These are phyloP conservation scores for Gallinago jamesoni DNA, from an alignment of 2,113 vertebrate species.

Conservation along the genomic window DNA sequence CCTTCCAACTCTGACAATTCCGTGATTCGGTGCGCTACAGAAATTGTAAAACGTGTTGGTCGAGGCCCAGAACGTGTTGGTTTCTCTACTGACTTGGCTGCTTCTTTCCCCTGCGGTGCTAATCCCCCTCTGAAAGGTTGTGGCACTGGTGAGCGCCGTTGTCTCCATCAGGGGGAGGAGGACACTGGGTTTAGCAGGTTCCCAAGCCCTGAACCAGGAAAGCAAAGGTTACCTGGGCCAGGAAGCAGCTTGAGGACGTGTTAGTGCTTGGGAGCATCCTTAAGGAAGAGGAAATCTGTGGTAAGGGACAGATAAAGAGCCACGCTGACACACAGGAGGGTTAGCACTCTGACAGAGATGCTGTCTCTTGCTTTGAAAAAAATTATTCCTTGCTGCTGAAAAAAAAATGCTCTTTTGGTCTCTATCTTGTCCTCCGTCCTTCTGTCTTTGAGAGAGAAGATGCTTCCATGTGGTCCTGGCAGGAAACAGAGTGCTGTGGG, in stretches of 20 bases:
- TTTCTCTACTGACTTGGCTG: neutral
- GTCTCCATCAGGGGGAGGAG: neutral
- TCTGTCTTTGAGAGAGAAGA: neutral
- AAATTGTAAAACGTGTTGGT: neutral
- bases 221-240: neutral
- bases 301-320: neutral
- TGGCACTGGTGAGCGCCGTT: rapidly evolving
- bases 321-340: neutral
- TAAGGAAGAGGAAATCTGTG: neutral
- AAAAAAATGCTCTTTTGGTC: neutral
- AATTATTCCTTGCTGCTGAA: neutral
- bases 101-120: neutral
- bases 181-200: neutral
- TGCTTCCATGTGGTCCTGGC: neutral
- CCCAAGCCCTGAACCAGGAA: neutral
- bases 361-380: neutral
- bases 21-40: neutral
- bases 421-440: neutral
- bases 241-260: neutral
- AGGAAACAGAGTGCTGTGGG: neutral
- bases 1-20: no score
- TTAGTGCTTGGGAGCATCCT: neutral
- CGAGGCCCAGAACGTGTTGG: neutral
- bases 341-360: neutral
- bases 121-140: neutral